Conservation (phyloP, 2,797 vertebrate genomes). For the Galago senegalensis region DNA sequence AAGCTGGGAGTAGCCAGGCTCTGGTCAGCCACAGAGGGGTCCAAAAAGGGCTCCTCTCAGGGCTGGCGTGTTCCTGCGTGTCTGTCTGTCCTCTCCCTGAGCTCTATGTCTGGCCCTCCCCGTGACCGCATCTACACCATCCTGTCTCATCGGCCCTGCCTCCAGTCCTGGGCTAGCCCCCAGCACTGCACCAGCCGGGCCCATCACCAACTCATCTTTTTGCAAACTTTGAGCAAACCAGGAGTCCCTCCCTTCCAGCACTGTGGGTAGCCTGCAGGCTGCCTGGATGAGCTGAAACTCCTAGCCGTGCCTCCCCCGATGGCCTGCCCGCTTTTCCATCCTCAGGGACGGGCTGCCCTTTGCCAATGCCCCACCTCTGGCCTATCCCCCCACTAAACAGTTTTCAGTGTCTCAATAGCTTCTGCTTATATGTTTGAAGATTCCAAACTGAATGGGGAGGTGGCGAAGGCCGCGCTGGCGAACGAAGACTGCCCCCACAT, state of each 20-base stretch:
- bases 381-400: constrained; percentile 87
- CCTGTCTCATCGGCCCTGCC: constrained; percentile 80
- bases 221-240: constrained; percentile 87
- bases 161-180: constrained; percentile 83
- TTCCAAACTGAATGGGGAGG: constrained; percentile 99
- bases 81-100: constrained; percentile 80
- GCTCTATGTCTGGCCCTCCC: constrained; percentile 76
- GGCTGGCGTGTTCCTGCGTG: constrained; percentile 61
- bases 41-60: constrained; percentile 28
- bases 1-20: neutral
- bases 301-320: constrained; percentile 72
- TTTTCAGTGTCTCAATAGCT: constrained; percentile 94
- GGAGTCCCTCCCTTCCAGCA: constrained; percentile 73
- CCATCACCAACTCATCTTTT: constrained; percentile 85
- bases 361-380: constrained; percentile 75
- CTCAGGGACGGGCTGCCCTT: constrained; percentile 83
- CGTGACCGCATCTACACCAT: constrained; percentile 85
- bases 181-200: constrained; percentile 86
- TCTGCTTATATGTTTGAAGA: constrained; percentile 97
- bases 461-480: constrained; percentile 98
- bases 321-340: neutral
- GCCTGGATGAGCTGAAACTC: constrained; percentile 73
- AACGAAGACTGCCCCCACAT: constrained; percentile 99
- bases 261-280: constrained; percentile 78
- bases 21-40: constrained; percentile 43